A percentile compares a stretch with the other conserved stretches of the same genome.
phyloP scores from a whole-genome alignment of 2,113 vertebrate species.

The Alligator mississippiensis region DNA sequence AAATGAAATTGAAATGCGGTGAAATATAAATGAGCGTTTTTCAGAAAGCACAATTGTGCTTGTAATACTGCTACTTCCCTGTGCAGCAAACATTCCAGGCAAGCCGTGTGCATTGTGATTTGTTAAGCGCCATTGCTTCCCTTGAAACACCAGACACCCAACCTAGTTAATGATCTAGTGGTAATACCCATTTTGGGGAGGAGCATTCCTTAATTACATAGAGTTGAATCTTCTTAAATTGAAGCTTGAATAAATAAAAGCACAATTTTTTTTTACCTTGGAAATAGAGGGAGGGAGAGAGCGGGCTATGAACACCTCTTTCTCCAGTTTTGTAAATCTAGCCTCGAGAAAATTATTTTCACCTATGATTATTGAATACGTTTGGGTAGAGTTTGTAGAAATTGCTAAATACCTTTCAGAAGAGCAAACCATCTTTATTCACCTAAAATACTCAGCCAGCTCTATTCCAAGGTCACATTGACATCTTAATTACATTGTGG shows the following conservation, averaged over 20 bases:
- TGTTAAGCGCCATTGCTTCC: slow-evolving; percentile 49
- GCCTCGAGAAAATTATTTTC: background rate
- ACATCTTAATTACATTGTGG: background rate
- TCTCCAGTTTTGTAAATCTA: background rate
- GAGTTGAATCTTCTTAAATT: slow-evolving; percentile 27
- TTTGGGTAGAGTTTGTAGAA: no score
- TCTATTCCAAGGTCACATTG: background rate
- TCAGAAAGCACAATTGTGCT: slow-evolving; percentile 57
- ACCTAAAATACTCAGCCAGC: no score
- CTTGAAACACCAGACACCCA: slow-evolving; percentile 45
- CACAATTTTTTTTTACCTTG: background rate
- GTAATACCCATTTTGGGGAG: slow-evolving; percentile 49
- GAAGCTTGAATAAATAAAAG: slow-evolving; percentile 44
- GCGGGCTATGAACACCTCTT: background rate
- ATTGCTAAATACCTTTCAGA: no score
- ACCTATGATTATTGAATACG: background rate
- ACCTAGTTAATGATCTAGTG: slow-evolving; percentile 48
- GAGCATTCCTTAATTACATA: slow-evolving; percentile 55
- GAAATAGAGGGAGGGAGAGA: background rate
- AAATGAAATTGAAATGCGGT: slow-evolving; percentile 47
- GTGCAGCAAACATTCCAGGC: slow-evolving; percentile 21
- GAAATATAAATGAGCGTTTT: slow-evolving; percentile 63
- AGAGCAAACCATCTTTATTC: no score
- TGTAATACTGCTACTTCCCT: slow-evolving; percentile 37
- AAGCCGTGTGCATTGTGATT: slow-evolving; percentile 49